A percentile compares a stretch with the other conserved stretches of the same genome.
Conservation (phyloP, 2,797 vertebrate species). For the Huso huso region DNA sequence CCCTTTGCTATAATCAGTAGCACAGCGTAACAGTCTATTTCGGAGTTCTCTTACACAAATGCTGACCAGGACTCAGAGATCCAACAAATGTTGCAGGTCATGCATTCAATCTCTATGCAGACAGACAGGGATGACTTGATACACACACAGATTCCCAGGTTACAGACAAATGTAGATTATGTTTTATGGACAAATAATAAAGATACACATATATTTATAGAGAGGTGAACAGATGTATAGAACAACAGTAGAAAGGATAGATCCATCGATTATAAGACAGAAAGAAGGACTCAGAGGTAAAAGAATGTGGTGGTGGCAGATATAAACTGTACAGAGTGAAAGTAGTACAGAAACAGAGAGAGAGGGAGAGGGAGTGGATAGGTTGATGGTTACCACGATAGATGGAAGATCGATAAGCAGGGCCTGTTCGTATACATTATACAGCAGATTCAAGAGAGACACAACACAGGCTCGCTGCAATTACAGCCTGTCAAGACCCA, state of each 20-base stretch:
- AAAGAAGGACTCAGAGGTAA: not conserved
- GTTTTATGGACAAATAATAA: constrained; percentile 13
- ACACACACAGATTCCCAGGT: too few species aligned
- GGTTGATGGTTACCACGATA: constrained; percentile 31
- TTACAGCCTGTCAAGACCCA: not conserved
- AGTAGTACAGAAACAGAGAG: constrained; percentile 20
- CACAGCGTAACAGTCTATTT: too few species aligned
- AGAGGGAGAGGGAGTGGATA: constrained; percentile 22
- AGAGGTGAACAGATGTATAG: not conserved
- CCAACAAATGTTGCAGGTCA: too few species aligned
- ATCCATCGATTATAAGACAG: not conserved
- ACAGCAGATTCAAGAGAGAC: not conserved
- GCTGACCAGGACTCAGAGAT: too few species aligned
- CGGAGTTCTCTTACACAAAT: too few species aligned
- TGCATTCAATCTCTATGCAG: too few species aligned
- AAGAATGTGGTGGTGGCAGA: not conserved
- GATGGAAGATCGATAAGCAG: constrained; percentile 32
- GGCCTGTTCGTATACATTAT: constrained; percentile 25
- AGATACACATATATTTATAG: not conserved
- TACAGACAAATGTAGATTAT: too few species aligned
- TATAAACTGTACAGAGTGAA: constrained; percentile 23
- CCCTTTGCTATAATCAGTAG: too few species aligned
- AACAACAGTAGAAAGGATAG: not conserved
- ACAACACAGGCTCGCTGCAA: not conserved
- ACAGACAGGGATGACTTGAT: too few species aligned